Conservation (phyloP, 2,888 invertebrate genomes). For the Myopa testacea region DNA sequence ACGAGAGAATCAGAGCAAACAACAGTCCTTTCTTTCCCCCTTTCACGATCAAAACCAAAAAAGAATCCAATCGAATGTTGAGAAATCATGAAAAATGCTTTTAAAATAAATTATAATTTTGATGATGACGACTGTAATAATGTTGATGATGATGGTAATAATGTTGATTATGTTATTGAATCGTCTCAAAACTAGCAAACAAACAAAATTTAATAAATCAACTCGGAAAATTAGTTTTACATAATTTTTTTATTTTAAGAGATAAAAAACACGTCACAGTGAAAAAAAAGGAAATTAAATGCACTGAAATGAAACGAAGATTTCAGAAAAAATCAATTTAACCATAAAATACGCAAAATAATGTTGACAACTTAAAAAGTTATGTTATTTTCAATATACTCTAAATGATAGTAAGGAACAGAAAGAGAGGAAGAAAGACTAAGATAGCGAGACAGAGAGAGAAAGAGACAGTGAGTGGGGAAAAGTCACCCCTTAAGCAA, state of each 20-base stretch:
- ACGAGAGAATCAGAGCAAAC: background rate
- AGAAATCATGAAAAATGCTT: conserved; percentile 18
- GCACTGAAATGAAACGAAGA: conserved; percentile 8
- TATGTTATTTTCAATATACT: conserved; percentile 20
- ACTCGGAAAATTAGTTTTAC: background rate
- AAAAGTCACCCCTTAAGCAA: conserved; percentile 14
- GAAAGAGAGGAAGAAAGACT: background rate
- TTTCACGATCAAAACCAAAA: too few relatives aligned
- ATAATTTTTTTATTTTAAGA: conserved; percentile 2
- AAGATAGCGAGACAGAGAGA: background rate
- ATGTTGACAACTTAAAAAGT: conserved; percentile 32
- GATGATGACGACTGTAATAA: too few relatives aligned
- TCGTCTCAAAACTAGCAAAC: conserved; percentile 6
- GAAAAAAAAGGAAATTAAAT: background rate
- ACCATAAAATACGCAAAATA: conserved; percentile 31
- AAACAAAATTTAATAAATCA: conserved; percentile 30
- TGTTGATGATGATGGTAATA: too few relatives aligned
- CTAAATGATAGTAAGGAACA: background rate
- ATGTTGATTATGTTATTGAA: background rate
- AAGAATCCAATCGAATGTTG: background rate
- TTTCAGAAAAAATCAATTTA: conserved; percentile 30
- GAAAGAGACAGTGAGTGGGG: background rate
- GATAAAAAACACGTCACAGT: background rate
- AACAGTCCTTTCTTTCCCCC: background rate
- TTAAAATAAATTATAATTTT: background rate